Evolutionary conservation across 2,888 invertebrate species (phyloP), one percentile per base, ranked within the genome.

Genomic region (Ecliptopera silaceata): DNA sequence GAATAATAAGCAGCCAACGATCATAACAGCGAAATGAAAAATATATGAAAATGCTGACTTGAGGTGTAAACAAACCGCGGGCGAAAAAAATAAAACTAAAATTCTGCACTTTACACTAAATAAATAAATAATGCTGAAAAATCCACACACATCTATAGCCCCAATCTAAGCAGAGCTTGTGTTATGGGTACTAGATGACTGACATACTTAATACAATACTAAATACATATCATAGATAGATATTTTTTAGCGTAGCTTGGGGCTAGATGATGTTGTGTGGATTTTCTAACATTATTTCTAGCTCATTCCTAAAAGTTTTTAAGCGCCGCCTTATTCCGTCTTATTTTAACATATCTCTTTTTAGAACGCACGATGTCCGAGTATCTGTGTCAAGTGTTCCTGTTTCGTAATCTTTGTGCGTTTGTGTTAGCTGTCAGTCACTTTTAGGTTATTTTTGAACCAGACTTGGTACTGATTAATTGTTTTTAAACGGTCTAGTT

Each of bases 321-420:
- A 63, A 63, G 59, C 49, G 54, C 61, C 54, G 31, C 15, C 55
- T 22, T 36, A 46, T 57, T 45, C 32, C 36, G 12, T 4, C 13
- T 48, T 39, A 79, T 80, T 77, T 80, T 79, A 74, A 73, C 66
- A 66, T 51, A 55, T 67, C 70, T 69, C 60, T 46, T 69, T 69
- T 72, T 71, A 73, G 72, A 73, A 67, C 68, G 17, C 54, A 61
- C 48, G 57, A 52, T 48, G 56, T 58, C 57, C 64, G 44, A 54
- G 57, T 52, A 61, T 52, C 54, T 65, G 64, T 66, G 66, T 64
- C 66, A 60, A 63, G 64, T 66, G 63, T 64, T 66, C 64, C 64
- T 58, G 63, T 64, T 63, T 61, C 60, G 62, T 59, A 63, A 64
- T 62, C 59, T 64, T 56, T 60, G 56, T 63, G 52, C 48, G 61